phyloP scores from a whole-genome alignment of 2,113 vertebrate genomes.

The Hemiscyllium ocellatum region DNA sequence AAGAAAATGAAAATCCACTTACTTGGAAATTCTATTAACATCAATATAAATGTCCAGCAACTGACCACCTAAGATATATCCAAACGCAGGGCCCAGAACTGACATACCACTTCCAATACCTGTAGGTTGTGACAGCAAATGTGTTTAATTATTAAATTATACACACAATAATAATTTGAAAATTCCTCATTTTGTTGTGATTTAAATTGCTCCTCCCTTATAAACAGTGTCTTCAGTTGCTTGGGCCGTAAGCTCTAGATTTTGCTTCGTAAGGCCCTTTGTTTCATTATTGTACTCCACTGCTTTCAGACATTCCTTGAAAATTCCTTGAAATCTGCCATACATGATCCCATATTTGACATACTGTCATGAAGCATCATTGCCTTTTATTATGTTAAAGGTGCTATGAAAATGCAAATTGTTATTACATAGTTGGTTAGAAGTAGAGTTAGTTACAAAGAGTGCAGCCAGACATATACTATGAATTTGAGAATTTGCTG shows the following conservation, averaged over 20 bases:
- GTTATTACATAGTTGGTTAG: neutral
- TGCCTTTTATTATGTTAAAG: neutral
- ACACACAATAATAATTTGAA: neutral
- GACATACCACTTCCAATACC: constrained; percentile 68
- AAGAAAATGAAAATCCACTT: constrained; percentile 44
- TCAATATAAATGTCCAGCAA: constrained; percentile 66
- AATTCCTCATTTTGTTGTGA: neutral
- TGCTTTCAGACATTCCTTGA: neutral
- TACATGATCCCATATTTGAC: neutral
- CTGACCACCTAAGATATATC: constrained; percentile 65
- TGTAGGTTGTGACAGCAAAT: constrained; percentile 40
- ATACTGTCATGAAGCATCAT: neutral
- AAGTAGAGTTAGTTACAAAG: neutral
- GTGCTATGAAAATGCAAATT: neutral
- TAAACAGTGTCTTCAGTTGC: neutral
- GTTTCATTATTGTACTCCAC: neutral
- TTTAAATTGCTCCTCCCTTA: neutral
- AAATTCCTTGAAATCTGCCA: neutral
- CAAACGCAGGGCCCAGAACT: constrained; percentile 65
- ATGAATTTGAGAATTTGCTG: too few species aligned
- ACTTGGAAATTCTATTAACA: constrained; percentile 52
- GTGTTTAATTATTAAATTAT: neutral
- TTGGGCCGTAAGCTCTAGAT: neutral
- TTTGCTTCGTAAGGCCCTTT: neutral
- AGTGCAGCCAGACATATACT: too few species aligned